These are phyloP conservation scores for Acanthurus tractus DNA, from an alignment of 2,797 vertebrate genomes.

Conservation along the genomic window DNA sequence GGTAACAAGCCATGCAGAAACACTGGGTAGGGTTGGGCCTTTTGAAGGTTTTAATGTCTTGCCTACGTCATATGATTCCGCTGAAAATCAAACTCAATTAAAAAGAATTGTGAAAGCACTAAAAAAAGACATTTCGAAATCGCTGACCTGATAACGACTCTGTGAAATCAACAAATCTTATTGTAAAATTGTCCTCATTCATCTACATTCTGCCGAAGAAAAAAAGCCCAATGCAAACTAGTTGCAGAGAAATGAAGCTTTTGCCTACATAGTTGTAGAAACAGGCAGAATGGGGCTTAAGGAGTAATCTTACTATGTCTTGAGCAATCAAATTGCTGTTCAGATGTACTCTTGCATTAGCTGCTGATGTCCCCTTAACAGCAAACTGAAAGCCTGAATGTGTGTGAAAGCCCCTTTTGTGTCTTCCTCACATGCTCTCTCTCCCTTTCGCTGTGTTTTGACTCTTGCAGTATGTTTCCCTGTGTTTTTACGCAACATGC, in stretches of 20 bases:
- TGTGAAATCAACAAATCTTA: not conserved
- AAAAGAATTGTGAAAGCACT: not conserved
- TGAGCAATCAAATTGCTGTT: slow-evolving; percentile 22
- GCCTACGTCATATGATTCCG: not conserved
- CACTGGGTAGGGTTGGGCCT: not conserved
- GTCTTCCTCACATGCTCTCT: slow-evolving; percentile 47
- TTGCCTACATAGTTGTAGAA: not conserved
- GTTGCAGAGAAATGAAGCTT: slow-evolving; percentile 1
- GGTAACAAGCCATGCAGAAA: not conserved
- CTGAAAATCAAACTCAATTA: not conserved
- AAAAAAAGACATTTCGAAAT: too few relatives aligned
- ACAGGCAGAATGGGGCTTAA: not conserved
- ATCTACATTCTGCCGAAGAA: not conserved
- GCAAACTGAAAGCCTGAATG: slow-evolving; percentile 26
- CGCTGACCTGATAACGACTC: too few relatives aligned
- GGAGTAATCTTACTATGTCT: not conserved
- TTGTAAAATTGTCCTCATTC: not conserved
- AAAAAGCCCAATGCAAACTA: not conserved
- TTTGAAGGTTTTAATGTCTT: not conserved
- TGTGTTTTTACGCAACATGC: slow-evolving; percentile 53
- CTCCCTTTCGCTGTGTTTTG: slow-evolving; percentile 41
- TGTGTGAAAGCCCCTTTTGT: slow-evolving; percentile 72
- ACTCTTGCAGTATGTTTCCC: slow-evolving; percentile 25
- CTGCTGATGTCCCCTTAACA: slow-evolving; percentile 6
- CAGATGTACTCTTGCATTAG: slow-evolving; percentile 15